Conservation (phyloP, 2,888 invertebrate species). For the Cantharis flavilabris region DNA sequence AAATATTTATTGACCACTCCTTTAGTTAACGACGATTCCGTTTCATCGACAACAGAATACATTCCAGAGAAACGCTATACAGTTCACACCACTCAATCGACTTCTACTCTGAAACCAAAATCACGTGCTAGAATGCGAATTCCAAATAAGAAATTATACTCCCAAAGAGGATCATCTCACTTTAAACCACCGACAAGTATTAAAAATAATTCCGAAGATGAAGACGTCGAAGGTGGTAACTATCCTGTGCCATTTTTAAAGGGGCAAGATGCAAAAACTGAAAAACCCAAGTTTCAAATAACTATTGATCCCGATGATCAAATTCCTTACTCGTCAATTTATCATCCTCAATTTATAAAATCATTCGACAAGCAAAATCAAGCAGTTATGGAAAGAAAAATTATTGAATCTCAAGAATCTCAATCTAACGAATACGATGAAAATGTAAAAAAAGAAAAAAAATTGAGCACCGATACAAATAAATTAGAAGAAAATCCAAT, state of each 20-base stretch:
- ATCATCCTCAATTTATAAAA: slow-evolving; percentile 4
- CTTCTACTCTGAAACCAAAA: slow-evolving; percentile 16
- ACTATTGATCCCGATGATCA: slow-evolving; percentile 56
- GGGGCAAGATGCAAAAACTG: slow-evolving; percentile 33
- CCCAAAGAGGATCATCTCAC: slow-evolving; percentile 61
- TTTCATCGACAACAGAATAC: slow-evolving; percentile 10
- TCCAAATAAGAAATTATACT: slow-evolving; percentile 49
- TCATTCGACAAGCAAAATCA: neutral
- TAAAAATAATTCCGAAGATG: slow-evolving; percentile 43
- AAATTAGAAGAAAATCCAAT: slow-evolving; percentile 9
- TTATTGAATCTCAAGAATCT: neutral
- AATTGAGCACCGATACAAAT: neutral
- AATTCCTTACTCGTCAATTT: slow-evolving; percentile 55
- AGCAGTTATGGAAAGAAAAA: neutral
- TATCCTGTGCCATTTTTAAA: slow-evolving; percentile 50
- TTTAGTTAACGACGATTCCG: neutral
- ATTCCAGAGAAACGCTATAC: slow-evolving; percentile 29
- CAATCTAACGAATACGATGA: neutral
- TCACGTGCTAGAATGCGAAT: slow-evolving; percentile 52
- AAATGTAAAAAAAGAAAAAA: neutral
- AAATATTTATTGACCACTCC: slow-evolving; percentile 42
- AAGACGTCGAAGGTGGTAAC: slow-evolving; percentile 58
- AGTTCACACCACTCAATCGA: slow-evolving; percentile 28
- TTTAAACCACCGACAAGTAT: slow-evolving; percentile 55
- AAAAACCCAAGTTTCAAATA: slow-evolving; percentile 54